Evolutionary conservation across 2,888 invertebrate species (phyloP).

Genomic region (Tubulanus polymorphus): DNA sequence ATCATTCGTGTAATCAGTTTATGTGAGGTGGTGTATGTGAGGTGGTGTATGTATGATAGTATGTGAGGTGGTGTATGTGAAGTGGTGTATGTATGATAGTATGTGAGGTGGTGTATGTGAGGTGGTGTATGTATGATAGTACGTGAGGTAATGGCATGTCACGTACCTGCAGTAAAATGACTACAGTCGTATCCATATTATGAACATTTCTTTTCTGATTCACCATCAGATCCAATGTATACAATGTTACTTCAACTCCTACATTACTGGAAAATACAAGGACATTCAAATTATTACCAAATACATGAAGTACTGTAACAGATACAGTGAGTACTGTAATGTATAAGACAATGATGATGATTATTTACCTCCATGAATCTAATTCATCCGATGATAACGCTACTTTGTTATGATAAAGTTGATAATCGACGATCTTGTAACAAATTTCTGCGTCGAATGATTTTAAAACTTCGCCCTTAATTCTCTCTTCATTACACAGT

Average conservation of each 20-base stretch:
- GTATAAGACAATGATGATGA: neutral
- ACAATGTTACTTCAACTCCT: conserved; percentile 35
- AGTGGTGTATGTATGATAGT: too few relatives aligned
- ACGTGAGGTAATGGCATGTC: too few relatives aligned
- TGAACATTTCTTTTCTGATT: conserved; percentile 23
- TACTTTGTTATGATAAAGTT: conserved; percentile 30
- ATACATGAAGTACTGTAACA: neutral
- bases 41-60: too few relatives aligned
- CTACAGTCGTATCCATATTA: conserved; percentile 37
- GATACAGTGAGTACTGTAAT: neutral
- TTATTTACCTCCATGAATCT: conserved; percentile 29
- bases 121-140: too few relatives aligned
- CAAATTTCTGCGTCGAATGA: conserved; percentile 25
- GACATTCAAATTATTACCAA: neutral
- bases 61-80: neutral
- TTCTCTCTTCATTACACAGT: conserved; percentile 32
- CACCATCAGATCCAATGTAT: conserved; percentile 33
- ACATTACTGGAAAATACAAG: conserved; percentile 25
- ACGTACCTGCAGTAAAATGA: conserved; percentile 44
- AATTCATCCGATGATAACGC: conserved; percentile 16
- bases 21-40: neutral
- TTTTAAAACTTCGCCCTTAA: conserved; percentile 26
- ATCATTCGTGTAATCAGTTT: neutral
- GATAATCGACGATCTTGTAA: conserved; percentile 26
- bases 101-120: neutral